phyloP scores from a whole-genome alignment of 1,140 invertebrate species.

The Acromyrmex echinatior region DNA sequence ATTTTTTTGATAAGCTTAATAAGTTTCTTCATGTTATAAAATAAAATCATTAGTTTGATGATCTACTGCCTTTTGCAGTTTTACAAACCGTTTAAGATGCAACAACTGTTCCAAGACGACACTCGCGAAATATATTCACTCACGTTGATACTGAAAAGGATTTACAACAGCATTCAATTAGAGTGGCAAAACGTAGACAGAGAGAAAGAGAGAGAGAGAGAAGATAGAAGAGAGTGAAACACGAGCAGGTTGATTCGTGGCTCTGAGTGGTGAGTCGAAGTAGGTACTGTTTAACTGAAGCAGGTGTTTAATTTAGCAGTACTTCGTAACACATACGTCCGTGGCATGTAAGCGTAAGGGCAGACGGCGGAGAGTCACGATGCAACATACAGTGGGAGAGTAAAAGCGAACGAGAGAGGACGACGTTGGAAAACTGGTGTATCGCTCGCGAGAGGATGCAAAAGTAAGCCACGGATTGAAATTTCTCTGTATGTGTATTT shows the following conservation, averaged over 20 bases:
- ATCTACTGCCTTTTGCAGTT: neutral
- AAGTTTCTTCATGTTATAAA: neutral
- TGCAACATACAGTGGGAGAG: slow-evolving; percentile 5
- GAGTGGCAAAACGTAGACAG: slow-evolving; percentile 50
- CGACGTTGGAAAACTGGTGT: neutral
- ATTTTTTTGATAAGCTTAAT: neutral
- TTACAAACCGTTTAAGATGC: neutral
- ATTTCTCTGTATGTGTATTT: neutral
- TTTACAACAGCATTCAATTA: slow-evolving; percentile 68
- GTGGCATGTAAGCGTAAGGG: slow-evolving; percentile 67
- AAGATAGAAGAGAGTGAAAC: slow-evolving; percentile 33
- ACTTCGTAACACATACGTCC: slow-evolving; percentile 73
- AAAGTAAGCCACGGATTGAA: slow-evolving; percentile 28
- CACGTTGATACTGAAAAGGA: slow-evolving; percentile 36
- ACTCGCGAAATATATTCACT: slow-evolving; percentile 45
- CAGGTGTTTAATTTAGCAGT: slow-evolving; percentile 78
- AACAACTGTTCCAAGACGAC: slow-evolving; percentile 21
- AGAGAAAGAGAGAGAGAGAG: neutral
- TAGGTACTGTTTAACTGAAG: slow-evolving; percentile 76
- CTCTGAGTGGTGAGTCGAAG: slow-evolving; percentile 73
- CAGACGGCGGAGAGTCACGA: slow-evolving; percentile 59
- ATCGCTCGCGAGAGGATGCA: slow-evolving; percentile 34
- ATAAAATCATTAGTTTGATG: neutral
- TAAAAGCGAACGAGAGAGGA: slow-evolving; percentile 34
- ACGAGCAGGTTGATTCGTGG: slow-evolving; percentile 69